Evolutionary conservation across 2,888 invertebrate genomes (phyloP).

Genomic region (Cordilura impudica): DNA sequence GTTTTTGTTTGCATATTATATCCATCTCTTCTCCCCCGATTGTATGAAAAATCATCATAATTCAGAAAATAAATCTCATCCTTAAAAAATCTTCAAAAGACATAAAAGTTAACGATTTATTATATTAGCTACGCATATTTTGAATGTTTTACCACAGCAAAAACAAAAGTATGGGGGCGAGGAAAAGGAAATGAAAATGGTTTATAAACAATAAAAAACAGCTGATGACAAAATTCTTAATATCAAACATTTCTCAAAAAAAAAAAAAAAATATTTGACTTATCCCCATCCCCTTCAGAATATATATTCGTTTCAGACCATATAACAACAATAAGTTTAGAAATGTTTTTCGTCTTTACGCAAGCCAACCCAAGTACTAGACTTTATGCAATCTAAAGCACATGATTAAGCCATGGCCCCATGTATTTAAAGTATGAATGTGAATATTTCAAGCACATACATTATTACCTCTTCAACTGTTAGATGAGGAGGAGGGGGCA

Average conservation of each 20-base stretch:
- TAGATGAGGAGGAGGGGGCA: conserved; percentile 29
- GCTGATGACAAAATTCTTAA: conserved; percentile 47
- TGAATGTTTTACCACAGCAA: not conserved
- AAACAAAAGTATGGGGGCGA: not conserved
- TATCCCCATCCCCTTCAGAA: not conserved
- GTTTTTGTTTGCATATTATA: not conserved
- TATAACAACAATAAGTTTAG: not conserved
- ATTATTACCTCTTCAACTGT: conserved; percentile 55
- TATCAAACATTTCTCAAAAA: not conserved
- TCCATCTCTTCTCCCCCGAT: not conserved
- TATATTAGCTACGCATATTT: conserved; percentile 27
- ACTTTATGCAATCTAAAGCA: not conserved
- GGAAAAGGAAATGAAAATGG: not conserved
- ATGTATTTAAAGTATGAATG: conserved; percentile 4
- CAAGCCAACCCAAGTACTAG: not conserved
- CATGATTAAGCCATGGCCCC: not conserved
- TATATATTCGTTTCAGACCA: not conserved
- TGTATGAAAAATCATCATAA: conserved; percentile 6
- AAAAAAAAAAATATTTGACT: too few species aligned
- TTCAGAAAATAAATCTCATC: conserved; percentile 28
- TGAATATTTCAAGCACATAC: conserved; percentile 44
- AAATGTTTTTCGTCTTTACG: not conserved
- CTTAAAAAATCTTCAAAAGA: not conserved
- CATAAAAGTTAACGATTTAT: conserved; percentile 30
- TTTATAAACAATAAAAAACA: conserved; percentile 49